These are phyloP conservation scores for Drosophila austrosaltans DNA, from an alignment of 2,888 invertebrate species.

Conservation along the genomic window DNA sequence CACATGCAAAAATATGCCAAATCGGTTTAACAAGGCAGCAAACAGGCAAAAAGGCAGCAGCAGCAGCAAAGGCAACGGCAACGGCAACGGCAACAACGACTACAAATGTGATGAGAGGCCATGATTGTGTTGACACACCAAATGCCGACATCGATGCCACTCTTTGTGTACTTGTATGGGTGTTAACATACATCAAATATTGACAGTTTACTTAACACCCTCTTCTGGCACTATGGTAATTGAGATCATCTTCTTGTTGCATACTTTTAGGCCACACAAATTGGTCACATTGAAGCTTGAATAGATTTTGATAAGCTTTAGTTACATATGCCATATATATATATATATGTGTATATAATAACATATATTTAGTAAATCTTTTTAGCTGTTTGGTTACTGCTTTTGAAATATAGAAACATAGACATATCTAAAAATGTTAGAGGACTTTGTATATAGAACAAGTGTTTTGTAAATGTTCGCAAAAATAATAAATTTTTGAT, in stretches of 20 bases:
- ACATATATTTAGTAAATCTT: too few species aligned
- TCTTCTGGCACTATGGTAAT: not conserved
- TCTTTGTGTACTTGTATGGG: constrained; percentile 49
- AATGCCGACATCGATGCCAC: constrained; percentile 27
- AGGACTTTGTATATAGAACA: too few species aligned
- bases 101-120: constrained; percentile 47
- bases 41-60: constrained; percentile 35
- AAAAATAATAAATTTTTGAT: too few species aligned
- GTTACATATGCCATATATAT: too few species aligned
- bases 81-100: constrained; percentile 8
- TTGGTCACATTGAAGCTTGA: constrained; percentile 1
- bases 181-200: constrained; percentile 80
- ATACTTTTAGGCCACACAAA: constrained; percentile 8
- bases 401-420: too few species aligned
- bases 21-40: constrained; percentile 74
- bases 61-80: constrained; percentile 19
- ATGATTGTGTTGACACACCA: constrained; percentile 72
- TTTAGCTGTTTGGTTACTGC: too few species aligned
- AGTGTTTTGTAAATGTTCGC: too few species aligned
- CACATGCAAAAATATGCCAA: constrained; percentile 72
- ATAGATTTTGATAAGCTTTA: not conserved
- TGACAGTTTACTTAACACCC: constrained; percentile 78
- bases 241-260: constrained; percentile 15
- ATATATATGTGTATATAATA: too few species aligned
- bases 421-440: too few species aligned